Base-by-base conservation (phyloP, 2,113 vertebrate species). In the Microcebus griseorufus region DNA sequence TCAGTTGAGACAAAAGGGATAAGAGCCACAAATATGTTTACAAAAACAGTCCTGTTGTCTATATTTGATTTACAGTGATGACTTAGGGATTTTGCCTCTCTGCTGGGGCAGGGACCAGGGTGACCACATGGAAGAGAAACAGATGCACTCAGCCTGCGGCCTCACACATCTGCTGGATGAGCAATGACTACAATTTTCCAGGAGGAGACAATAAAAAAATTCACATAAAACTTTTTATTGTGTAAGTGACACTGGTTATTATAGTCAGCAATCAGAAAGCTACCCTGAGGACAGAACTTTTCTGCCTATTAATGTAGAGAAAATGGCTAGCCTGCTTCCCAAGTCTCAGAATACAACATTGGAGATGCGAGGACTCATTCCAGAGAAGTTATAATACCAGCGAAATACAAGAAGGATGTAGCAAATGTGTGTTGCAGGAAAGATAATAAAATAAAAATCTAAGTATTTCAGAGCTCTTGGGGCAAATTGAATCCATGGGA, bases 211-310 rank as follows among this genome's bases (percentile, higher is more conserved):
- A 95, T 97, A 97, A 98, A 98, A 98, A 98, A 98, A 97, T 95
- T 88, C 72, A 97, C 97, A 98, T 98, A 98, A 98, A 98, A 98
- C 97, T 98, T 98, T 98, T 98, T 98, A 98, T 98, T 98, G 97
- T 96, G 96, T 98, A 98, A 98, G 98, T 98, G 96, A 97, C 98
- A 98, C 90, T 97, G 90, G 97, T 98, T 98, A 98, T 98, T 98
- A 98, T 81, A 98, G 94, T 79, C 94, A 98, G 97, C 93, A 98
- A 90, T 94, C 97, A 98, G 98, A 98, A 98, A 97, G 62, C 93
- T 98, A 97, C 96, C 97, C 97, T 0, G 83, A 95, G 96, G 97
- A 98, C 96, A 96, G 96, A 97, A 72, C 93, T 96, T 97, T 94
- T 87, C 83, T 95, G 83, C 93, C 75, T 97, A 97, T 97, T 97